Conservation (phyloP, 1,140 invertebrate genomes). For the Sarcophaga bullata region DNA sequence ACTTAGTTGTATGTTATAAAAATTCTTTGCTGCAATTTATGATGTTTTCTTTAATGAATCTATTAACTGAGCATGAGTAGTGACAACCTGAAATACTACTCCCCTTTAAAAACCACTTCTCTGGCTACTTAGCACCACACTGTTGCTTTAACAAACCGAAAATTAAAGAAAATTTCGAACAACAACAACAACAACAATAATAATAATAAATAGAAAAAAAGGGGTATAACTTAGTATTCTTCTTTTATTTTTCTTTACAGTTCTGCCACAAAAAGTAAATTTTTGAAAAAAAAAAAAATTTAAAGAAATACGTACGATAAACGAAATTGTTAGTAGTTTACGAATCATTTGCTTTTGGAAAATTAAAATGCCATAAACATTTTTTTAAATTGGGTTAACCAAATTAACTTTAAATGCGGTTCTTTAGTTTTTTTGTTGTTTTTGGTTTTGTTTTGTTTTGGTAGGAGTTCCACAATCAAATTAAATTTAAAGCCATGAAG, state of each 20-base stretch:
- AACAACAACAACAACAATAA: conserved; percentile 7
- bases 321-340: background rate
- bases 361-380: conserved; percentile 5
- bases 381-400: background rate
- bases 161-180: background rate
- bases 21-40: too few species aligned
- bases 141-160: background rate
- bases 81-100: background rate
- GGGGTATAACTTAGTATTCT: background rate
- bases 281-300: background rate
- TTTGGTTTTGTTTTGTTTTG: too few species aligned
- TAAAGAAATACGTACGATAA: background rate
- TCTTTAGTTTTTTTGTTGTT: too few species aligned
- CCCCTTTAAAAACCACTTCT: background rate
- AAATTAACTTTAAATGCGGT: background rate
- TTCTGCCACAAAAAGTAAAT: background rate
- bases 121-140: background rate
- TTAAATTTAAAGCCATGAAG: background rate
- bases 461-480: background rate
- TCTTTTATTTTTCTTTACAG: background rate
- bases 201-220: background rate
- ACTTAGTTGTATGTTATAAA: too few species aligned
- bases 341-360: background rate
- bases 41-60: too few species aligned
- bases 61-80: too few species aligned